Base-by-base conservation (phyloP, 2,888 invertebrate species). In the Petrolisthes cinctipes region DNA sequence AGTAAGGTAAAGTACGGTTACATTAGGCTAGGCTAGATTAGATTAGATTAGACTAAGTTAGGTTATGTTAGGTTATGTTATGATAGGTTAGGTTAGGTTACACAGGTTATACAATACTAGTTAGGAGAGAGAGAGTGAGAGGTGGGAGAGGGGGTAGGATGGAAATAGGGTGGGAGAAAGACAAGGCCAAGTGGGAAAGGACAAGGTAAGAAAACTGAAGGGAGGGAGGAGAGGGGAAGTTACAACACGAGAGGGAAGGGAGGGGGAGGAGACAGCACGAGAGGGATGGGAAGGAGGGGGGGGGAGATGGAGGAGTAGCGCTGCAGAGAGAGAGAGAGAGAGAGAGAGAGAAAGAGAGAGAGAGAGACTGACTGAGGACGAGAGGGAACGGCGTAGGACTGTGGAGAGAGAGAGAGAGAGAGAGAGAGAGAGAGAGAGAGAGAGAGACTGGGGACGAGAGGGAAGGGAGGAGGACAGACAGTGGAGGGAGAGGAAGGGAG, bases 271-370 rank as follows among this genome's bases (percentile, higher is more conserved):
- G 61, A 61, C 61, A 61, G 61, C 6, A 61, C 14, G 61, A 61
- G 14, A 61, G n/a, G n/a, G n/a, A n/a, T n/a, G n/a, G n/a, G n/a
- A n/a, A n/a, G n/a, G n/a, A n/a, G n/a, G n/a, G n/a, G n/a, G n/a
- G 37, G 37, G 37, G 37, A 71, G 71, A 11, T 14, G 20, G 71
- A n/a, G 71, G n/a, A 71, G 71, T n/a, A 6, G 71, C 37, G 37
- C 37, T 37, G 37, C 37, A 71, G 71, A 71, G n/a, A 71, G 71
- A n/a, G 20, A n/a, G 71, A 71, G 71, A 71, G n/a, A 71, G 71
- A 17, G 11, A 71, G 71, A n/a, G 71, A 71, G 20, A 71, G 71
- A 11, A 4, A 71, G n/a, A n/a, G 71, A n/a, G n/a, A n/a, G n/a
- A 71, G 71, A 20, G 20, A n/a, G 20, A 5, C 7, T 71, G n/a